These are phyloP conservation scores for Heliconius cydno DNA, from an alignment of 2,888 invertebrate species.

Conservation along the genomic window DNA sequence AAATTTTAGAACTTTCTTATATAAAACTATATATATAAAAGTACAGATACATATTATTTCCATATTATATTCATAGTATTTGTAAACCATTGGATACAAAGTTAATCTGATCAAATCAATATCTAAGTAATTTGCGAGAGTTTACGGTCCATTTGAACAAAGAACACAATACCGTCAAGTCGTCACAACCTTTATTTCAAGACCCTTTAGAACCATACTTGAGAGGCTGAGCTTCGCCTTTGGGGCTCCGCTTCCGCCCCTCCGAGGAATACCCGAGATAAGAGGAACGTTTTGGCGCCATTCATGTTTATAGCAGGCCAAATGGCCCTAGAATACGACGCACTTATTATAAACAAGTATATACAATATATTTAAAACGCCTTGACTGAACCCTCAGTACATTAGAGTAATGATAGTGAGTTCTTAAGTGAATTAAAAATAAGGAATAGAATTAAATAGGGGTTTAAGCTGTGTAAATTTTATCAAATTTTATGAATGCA, in stretches of 20 bases:
- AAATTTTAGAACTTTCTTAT: background rate
- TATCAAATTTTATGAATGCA: background rate
- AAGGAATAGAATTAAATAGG: background rate
- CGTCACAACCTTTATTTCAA: conserved; percentile 76
- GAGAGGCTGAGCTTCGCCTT: conserved; percentile 73
- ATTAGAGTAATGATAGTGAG: background rate
- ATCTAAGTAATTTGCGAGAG: conserved; percentile 75
- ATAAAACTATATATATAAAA: background rate
- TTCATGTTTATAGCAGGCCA: conserved; percentile 82
- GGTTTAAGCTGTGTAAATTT: background rate
- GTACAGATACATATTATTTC: background rate
- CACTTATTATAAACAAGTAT: conserved; percentile 81
- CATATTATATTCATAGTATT: background rate
- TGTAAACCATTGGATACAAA: conserved; percentile 16
- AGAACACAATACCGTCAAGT: conserved; percentile 77
- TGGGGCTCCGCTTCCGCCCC: conserved; percentile 78
- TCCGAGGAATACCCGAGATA: conserved; percentile 81
- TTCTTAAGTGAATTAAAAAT: conserved; percentile 18
- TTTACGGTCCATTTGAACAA: conserved; percentile 81
- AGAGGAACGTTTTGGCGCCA: conserved; percentile 83
- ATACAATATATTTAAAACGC: conserved; percentile 43
- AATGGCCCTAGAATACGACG: conserved; percentile 80
- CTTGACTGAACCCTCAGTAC: conserved; percentile 44
- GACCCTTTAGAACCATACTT: conserved; percentile 81
- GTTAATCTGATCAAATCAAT: conserved; percentile 78